A percentile compares a stretch with the other conserved stretches of the same genome.
Evolutionary conservation across 2,888 invertebrate species (phyloP).

Genomic region (Thyatira batis): DNA sequence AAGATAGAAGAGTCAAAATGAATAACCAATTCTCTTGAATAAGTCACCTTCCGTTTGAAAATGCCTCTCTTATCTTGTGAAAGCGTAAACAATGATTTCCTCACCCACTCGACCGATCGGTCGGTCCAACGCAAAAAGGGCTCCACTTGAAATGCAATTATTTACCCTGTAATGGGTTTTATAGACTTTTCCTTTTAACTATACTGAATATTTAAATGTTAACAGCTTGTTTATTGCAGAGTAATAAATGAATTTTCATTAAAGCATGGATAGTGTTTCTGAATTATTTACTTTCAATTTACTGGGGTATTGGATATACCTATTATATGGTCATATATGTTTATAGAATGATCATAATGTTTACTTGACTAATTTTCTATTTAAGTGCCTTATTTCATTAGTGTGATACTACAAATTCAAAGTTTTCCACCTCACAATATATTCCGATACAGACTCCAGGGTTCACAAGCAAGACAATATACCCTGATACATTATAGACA

Average conservation of each 20-base stretch:
- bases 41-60: constrained; percentile 23
- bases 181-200: constrained; percentile 31
- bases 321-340: no score
- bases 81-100: constrained; percentile 60
- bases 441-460: no score
- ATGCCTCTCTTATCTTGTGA: constrained; percentile 35
- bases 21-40: neutral
- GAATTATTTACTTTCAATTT: no score
- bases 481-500: no score
- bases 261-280: no score
- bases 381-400: no score
- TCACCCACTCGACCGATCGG: constrained; percentile 52
- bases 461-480: no score
- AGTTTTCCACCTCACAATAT: no score
- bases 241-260: neutral
- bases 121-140: constrained; percentile 44
- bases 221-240: neutral
- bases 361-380: no score
- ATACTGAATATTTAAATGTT: constrained; percentile 30
- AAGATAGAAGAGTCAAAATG: neutral
- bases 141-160: constrained; percentile 60
- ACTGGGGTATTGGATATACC: no score
- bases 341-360: no score
- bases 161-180: constrained; percentile 53
- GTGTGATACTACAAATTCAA: no score